Evolutionary conservation across 2,888 invertebrate species (phyloP), one percentile per base, ranked within the genome.

Genomic region (Cynaeus angustus): DNA sequence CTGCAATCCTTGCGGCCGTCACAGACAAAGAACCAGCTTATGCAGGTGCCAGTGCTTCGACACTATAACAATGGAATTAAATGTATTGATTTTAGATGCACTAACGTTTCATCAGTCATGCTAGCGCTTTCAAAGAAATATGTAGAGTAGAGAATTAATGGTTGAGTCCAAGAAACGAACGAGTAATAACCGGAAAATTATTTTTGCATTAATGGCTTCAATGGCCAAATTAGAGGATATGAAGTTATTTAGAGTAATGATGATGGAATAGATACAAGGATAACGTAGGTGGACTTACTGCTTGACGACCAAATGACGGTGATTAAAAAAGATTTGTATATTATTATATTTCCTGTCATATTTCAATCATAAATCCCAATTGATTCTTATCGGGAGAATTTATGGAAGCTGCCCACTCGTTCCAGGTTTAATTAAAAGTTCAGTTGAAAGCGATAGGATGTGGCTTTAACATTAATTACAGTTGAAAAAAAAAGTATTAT

Each of bases 11-110:
- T 89, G 73, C 93, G 90, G 7, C 93, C 93, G 83, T 96, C 96
- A 84, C 96, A 96, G 3, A 96, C 94, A 85, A 95, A 96, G 88
- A 94, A 96, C 95, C 95, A 96, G 78, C 95, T 95, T 81, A 96
- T 94, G 84, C 96, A 96, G 9, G 90, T 88, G 0, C 96, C 96
- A 58, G 92, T 92, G 59, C 93, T 93, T 28, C 92, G 92, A 82
- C 96, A 96, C 92, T 96, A 10, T 2, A 56, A 56, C 21, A 41
- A 10, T n/a, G 33, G 7, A 33, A 33, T 21, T 21, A 21, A 21
- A 21, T 4, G 21, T 21, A 21, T 21, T 21, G 21, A 21, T 21
- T 21, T 21, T 21, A 21, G 21, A 21, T 21, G 21, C 21, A 21
- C 21, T 21, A 21, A 21, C 2, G 21, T 21, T 21, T 21, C 21